Base-by-base conservation (phyloP, 2,888 invertebrate genomes). In the Electrophaes corylata region DNA sequence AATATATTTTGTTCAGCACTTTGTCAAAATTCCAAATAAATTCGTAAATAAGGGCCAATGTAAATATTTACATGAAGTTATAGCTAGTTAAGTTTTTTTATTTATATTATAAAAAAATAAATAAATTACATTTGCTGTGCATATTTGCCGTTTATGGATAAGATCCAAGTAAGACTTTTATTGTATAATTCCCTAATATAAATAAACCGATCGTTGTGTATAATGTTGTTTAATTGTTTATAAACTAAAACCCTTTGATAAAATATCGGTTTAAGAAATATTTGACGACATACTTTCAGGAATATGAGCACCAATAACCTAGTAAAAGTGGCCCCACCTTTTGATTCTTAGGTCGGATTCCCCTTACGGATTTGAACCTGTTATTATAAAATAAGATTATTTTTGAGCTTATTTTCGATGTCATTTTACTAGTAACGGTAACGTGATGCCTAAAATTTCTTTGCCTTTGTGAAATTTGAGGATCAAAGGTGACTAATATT, bases 81-180 rank as follows among this genome's bases (percentile, higher is more conserved):
- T 71, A 58, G 58, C 29, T 47, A 62, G 52, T 64, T 78, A 83
- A 79, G 76, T 77, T 83, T 78, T 47, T 77, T 71, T 77, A 82
- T 79, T 75, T 69, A 65, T 23, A 48, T 55, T 23, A 48, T 57
- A 57, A 54, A 61, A 57, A 48, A 54, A 41, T 53, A 33, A 46
- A 53, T 62, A 54, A 55, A 53, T 62, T 60, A 57, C 60, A 80
- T 81, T 88, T 81, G 89, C 90, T 90, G 88, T 89, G 88, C 84
- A 89, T 89, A 89, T 77, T 67, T 83, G 87, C 87, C 81, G 83
- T 87, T 87, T 86, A 84, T 86, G 91, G 91, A 91, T 91, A 88
- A 89, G 88, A 91, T 90, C 91, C 91, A 89, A 73, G 86, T 80
- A 86, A 86, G 81, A 89, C 86, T 87, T 87, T 88, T 86, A 88